Percentiles rank a stretch among this genome's conserved stretches.
These are phyloP conservation scores for Desmodus rotundus DNA, from an alignment of 2,113 vertebrate species.

Conservation along the genomic window DNA sequence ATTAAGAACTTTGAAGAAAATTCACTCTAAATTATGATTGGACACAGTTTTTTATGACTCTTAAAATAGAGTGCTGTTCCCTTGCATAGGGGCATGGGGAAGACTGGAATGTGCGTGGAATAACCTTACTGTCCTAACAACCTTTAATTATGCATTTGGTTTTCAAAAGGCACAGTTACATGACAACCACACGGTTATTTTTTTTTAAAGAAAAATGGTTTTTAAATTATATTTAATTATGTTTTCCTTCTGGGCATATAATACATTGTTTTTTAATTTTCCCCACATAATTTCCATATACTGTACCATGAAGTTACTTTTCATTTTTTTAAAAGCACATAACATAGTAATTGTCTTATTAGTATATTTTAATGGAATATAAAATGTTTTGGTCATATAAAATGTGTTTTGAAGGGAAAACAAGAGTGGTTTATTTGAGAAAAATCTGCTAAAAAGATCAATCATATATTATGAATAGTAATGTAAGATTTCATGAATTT, in stretches of 20 bases:
- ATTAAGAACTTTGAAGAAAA: slow-evolving; percentile 53
- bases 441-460: slow-evolving; percentile 50
- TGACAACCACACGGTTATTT: slow-evolving; percentile 43
- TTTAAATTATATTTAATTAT: neutral
- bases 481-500: slow-evolving; percentile 56
- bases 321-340: neutral
- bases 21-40: neutral
- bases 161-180: slow-evolving; percentile 22
- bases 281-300: neutral
- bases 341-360: neutral
- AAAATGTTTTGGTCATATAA: neutral
- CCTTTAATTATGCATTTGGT: slow-evolving; percentile 39
- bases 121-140: slow-evolving; percentile 18
- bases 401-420: slow-evolving; percentile 24
- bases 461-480: slow-evolving; percentile 36
- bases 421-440: neutral
- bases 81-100: neutral
- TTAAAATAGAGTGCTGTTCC: neutral
- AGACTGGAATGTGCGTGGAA: neutral
- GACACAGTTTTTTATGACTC: neutral
- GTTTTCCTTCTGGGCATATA: neutral
- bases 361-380: neutral
- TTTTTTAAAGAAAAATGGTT: neutral
- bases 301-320: neutral
- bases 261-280: slow-evolving; percentile 14